Conservation (phyloP, 2,888 invertebrate genomes). For the Iselma pallidipennis region DNA sequence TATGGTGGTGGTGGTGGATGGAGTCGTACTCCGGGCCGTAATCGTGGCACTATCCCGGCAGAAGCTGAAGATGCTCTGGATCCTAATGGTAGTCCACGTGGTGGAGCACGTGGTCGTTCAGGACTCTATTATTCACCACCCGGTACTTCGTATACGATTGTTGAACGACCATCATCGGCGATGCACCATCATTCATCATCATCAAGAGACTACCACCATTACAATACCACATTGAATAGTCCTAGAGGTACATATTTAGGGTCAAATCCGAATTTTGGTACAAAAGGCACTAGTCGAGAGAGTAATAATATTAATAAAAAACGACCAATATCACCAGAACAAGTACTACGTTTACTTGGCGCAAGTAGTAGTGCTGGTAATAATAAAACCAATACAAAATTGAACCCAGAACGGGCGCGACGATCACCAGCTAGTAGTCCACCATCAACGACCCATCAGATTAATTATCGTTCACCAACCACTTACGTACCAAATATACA, state of each 20-base stretch:
- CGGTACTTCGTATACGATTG: conserved; percentile 86
- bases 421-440: conserved; percentile 77
- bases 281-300: conserved; percentile 45
- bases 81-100: conserved; percentile 56
- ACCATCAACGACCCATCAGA: conserved; percentile 78
- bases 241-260: conserved; percentile 67
- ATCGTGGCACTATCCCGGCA: conserved; percentile 62
- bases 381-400: conserved; percentile 38
- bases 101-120: conserved; percentile 62
- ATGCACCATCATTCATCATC: conserved; percentile 59
- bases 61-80: conserved; percentile 64
- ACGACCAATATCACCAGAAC: conserved; percentile 83
- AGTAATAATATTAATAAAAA: conserved; percentile 66
- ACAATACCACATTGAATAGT: conserved; percentile 57
- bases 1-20: conserved; percentile 47
- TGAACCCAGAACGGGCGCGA: conserved; percentile 47
- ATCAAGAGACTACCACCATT: conserved; percentile 45
- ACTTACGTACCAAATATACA: conserved; percentile 66
- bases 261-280: conserved; percentile 63
- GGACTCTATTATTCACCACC: conserved; percentile 86
- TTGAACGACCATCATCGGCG: conserved; percentile 77
- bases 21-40: conserved; percentile 58
- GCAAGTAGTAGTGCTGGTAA: conserved; percentile 34
- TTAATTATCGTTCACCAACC: conserved; percentile 45
- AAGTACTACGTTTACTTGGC: conserved; percentile 58